Percentiles rank a stretch among this genome's conserved stretches.
Evolutionary conservation across 1,140 invertebrate species (phyloP).

Genomic region (Hyphantria cunea): DNA sequence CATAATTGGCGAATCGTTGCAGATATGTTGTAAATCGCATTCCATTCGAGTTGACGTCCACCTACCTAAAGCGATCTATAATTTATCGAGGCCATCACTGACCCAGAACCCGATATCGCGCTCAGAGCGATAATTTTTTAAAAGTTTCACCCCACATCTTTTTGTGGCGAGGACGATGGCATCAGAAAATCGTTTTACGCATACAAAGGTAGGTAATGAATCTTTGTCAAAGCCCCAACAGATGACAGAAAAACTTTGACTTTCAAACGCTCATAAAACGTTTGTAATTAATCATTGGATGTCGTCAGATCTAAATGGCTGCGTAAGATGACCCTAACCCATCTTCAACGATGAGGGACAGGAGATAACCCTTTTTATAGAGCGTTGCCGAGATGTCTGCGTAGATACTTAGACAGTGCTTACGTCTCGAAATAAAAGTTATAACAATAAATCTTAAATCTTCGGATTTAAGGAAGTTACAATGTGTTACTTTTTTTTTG

Average conservation of each 20-base stretch:
- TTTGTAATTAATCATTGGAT: slow-evolving; percentile 13
- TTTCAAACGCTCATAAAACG: slow-evolving; percentile 8
- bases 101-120: slow-evolving; percentile 13
- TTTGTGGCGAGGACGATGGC: slow-evolving; percentile 17
- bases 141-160: slow-evolving; percentile 15
- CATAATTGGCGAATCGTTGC: no score
- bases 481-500: no score
- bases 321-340: slow-evolving; percentile 2
- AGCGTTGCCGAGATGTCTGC: slow-evolving; percentile 3
- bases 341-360: slow-evolving; percentile 1
- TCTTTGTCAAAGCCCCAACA: slow-evolving; percentile 19
- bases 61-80: slow-evolving; percentile 7
- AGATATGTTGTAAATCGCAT: slow-evolving; percentile 19
- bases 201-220: slow-evolving; percentile 10
- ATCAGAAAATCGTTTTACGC: slow-evolving; percentile 22
- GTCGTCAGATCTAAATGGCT: slow-evolving; percentile 5
- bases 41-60: slow-evolving; percentile 19
- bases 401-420: slow-evolving; percentile 14
- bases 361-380: slow-evolving; percentile 14
- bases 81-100: slow-evolving; percentile 17
- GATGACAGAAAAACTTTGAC: slow-evolving; percentile 19
- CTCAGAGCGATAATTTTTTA: slow-evolving; percentile 32
- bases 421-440: slow-evolving; percentile 24
- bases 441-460: not conserved
- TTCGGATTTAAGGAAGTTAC: not conserved